Conservation (phyloP, 2,888 invertebrate species). For the Cataglyphis cursor region DNA sequence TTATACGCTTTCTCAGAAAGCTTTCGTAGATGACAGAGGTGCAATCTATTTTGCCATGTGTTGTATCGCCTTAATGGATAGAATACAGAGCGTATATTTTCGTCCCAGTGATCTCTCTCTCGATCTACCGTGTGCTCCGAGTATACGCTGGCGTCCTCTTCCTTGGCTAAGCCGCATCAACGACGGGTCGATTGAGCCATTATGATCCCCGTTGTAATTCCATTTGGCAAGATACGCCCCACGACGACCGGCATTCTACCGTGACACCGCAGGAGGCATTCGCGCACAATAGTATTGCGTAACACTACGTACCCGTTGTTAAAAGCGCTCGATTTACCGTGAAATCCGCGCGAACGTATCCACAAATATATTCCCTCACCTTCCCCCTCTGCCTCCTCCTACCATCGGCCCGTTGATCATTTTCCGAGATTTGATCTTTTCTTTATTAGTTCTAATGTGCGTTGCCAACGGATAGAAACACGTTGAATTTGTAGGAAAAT, state of each 20-base stretch:
- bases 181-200: slow-evolving; percentile 80
- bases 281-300: slow-evolving; percentile 75
- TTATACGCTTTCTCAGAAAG: slow-evolving; percentile 1
- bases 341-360: slow-evolving; percentile 72
- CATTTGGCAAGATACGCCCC: slow-evolving; percentile 70
- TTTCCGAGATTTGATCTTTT: slow-evolving; percentile 63
- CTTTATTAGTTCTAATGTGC: neutral
- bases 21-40: neutral
- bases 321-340: slow-evolving; percentile 80
- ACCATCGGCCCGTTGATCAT: slow-evolving; percentile 74
- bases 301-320: slow-evolving; percentile 63
- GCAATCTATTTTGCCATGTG: slow-evolving; percentile 58
- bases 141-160: slow-evolving; percentile 48
- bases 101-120: slow-evolving; percentile 1
- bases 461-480: slow-evolving; percentile 20
- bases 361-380: slow-evolving; percentile 33
- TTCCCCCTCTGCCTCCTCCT: slow-evolving; percentile 20
- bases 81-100: slow-evolving; percentile 19
- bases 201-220: slow-evolving; percentile 71
- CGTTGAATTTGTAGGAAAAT: neutral
- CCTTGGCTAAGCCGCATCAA: slow-evolving; percentile 74
- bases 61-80: slow-evolving; percentile 63
- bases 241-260: slow-evolving; percentile 72
- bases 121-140: neutral
- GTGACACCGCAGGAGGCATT: slow-evolving; percentile 83